These are phyloP conservation scores for Hypsibius dujardini DNA, from an alignment of 1,140 invertebrate species.

Conservation along the genomic window DNA sequence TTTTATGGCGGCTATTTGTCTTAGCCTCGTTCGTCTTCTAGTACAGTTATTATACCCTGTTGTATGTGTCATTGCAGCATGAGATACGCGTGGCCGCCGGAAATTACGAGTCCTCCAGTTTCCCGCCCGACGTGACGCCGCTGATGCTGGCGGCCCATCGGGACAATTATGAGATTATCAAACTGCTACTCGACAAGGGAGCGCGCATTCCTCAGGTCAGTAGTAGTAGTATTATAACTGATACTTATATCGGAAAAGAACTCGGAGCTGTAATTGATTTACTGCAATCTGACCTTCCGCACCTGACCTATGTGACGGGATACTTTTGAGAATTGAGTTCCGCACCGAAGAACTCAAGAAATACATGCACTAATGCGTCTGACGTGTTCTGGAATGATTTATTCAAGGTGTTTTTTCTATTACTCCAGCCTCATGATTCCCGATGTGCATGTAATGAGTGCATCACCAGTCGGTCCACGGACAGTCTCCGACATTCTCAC, in stretches of 20 bases:
- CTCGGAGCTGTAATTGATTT: no score
- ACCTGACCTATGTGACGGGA: no score
- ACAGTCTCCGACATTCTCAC: constrained; percentile 68
- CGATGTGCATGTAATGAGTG: constrained; percentile 73
- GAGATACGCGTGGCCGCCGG: neutral
- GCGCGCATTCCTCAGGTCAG: constrained; percentile 63
- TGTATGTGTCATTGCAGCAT: neutral
- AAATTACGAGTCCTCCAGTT: constrained; percentile 47
- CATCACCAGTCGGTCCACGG: constrained; percentile 60
- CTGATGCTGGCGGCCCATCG: constrained; percentile 82
- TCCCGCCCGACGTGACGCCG: constrained; percentile 89
- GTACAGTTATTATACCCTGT: no score
- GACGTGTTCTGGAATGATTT: no score
- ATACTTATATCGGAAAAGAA: no score
- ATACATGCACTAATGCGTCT: no score
- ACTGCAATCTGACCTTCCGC: no score
- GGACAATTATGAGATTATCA: constrained; percentile 96
- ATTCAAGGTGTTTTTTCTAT: no score
- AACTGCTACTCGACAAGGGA: constrained; percentile 78
- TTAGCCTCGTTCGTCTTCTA: no score
- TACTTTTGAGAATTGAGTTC: no score
- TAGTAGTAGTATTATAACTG: neutral
- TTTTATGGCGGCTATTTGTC: no score
- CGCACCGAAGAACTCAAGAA: no score
- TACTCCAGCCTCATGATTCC: constrained; percentile 27